These are phyloP conservation scores for Dicaeum eximium DNA, from an alignment of 2,113 vertebrate genomes.

Conservation along the genomic window DNA sequence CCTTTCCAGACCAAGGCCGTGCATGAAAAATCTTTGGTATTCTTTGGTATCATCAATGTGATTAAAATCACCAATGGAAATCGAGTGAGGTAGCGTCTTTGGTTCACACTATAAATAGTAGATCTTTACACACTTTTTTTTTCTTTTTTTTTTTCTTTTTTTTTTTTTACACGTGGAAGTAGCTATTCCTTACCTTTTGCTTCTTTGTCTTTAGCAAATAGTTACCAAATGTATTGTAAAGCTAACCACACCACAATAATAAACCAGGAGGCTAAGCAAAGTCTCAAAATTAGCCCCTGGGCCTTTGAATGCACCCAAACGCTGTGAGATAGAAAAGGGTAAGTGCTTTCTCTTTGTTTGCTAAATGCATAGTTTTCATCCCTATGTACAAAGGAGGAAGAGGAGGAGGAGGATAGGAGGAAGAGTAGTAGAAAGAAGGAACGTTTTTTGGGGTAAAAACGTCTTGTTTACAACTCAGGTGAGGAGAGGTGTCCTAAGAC, in stretches of 20 bases:
- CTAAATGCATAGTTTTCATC: conserved; percentile 90
- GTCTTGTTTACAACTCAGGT: conserved; percentile 49
- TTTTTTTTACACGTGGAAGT: conserved; percentile 77
- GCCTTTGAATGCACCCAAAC: conserved; percentile 78
- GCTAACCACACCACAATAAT: conserved; percentile 88
- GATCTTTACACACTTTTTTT: conserved; percentile 85
- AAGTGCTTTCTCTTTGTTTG: conserved; percentile 97
- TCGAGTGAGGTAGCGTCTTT: conserved; percentile 99
- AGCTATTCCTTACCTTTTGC: conserved; percentile 84
- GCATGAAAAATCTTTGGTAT: conserved; percentile 97
- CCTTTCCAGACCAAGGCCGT: conserved; percentile 88
- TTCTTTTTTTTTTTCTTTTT: background rate
- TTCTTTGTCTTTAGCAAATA: conserved; percentile 84
- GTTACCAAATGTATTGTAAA: conserved; percentile 83
- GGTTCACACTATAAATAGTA: conserved; percentile 99
- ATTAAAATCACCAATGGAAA: conserved; percentile 99
- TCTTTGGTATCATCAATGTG: conserved; percentile 99
- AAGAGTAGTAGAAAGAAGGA: conserved; percentile 54
- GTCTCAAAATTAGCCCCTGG: conserved; percentile 69
- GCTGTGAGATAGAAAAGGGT: conserved; percentile 71
- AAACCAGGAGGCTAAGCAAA: conserved; percentile 80
- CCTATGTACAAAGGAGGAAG: conserved; percentile 74
- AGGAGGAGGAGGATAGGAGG: conserved; percentile 49
- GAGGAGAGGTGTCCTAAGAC: conserved; percentile 70
- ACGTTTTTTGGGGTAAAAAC: conserved; percentile 13